phyloP scores from a whole-genome alignment of 2,888 invertebrate genomes.

The Xestia xanthographa region DNA sequence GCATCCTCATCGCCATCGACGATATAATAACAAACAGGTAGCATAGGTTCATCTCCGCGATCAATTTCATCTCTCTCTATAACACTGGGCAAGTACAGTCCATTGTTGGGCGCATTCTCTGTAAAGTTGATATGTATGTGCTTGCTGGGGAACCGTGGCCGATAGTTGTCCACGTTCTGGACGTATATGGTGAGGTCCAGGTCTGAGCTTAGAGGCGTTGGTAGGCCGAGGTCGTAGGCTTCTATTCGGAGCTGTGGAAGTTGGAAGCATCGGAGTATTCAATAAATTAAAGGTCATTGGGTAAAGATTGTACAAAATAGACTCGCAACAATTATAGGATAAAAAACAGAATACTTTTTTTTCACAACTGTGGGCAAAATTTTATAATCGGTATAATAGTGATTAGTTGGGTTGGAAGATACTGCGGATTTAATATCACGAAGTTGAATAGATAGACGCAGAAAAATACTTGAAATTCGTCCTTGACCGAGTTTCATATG shows the following conservation, averaged over 20 bases:
- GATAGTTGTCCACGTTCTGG: conserved; percentile 96
- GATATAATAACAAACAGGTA: conserved; percentile 97
- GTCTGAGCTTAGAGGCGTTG: conserved; percentile 96
- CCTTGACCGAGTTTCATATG: conserved; percentile 7
- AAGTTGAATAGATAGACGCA: neutral
- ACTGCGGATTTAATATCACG: neutral
- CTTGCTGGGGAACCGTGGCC: conserved; percentile 95
- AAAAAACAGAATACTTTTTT: neutral
- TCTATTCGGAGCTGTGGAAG: conserved; percentile 94
- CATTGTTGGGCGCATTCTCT: conserved; percentile 91
- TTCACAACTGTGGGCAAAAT: neutral
- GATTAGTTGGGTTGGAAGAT: neutral
- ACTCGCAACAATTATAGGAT: neutral
- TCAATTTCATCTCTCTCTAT: conserved; percentile 96
- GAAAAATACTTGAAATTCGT: neutral
- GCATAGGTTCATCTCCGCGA: conserved; percentile 94
- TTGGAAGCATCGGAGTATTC: conserved; percentile 7
- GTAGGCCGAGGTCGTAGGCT: conserved; percentile 96
- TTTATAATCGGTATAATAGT: neutral
- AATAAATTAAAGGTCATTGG: neutral
- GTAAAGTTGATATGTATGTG: conserved; percentile 94
- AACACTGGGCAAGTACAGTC: conserved; percentile 93
- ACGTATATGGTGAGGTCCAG: conserved; percentile 96
- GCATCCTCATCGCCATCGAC: conserved; percentile 95
- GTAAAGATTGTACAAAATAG: neutral